Base-by-base conservation (phyloP, 2,888 invertebrate species). In the Orchesellides sinensis region DNA sequence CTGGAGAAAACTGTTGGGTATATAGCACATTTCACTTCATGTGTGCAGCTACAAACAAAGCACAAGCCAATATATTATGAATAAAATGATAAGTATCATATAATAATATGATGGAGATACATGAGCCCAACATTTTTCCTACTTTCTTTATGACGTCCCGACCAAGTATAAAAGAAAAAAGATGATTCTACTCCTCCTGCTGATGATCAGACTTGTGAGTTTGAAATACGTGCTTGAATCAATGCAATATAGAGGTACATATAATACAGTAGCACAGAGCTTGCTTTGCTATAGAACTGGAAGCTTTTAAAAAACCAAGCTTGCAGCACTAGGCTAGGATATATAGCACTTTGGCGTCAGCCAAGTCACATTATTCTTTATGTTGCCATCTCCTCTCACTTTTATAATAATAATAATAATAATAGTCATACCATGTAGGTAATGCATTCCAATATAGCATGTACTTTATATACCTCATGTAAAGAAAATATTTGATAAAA, bases 101-200 rank as follows among this genome's bases (percentile, higher is more conserved):
- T 70, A 78, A n/a, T n/a, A n/a, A 78, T 61, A 70, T 78, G 70
- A 69, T 70, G 78, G 78, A 78, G 78, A 78, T 78, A 70, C 78
- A 78, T 78, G 70, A 25, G 68, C 40, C 61, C 21, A 35, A 59
- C 59, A 70, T 78, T 70, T 69, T 78, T 78, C 40, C 49, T 32
- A 12, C 47, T 49, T 69, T 63, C 68, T 29, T 77, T 32, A 59
- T 59, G 77, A 77, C 77, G 56, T 63, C 61, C n/a, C 40, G 40
- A 61, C 54, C 25, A 25, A 54, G 54, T 6, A 21, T 8, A 12
- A 35, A 35, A 35, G n/a, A 47, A 47, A n/a, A n/a, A 47, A 14
- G 47, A 3, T 47, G 47, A n/a, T 47, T 8, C n/a, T n/a, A n/a
- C n/a, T 40, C 40, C 14, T 40, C 40, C 14, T 40, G 40, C 10